Conservation (phyloP, 1,140 invertebrate species). For the Vollenhovia emeryi region DNA sequence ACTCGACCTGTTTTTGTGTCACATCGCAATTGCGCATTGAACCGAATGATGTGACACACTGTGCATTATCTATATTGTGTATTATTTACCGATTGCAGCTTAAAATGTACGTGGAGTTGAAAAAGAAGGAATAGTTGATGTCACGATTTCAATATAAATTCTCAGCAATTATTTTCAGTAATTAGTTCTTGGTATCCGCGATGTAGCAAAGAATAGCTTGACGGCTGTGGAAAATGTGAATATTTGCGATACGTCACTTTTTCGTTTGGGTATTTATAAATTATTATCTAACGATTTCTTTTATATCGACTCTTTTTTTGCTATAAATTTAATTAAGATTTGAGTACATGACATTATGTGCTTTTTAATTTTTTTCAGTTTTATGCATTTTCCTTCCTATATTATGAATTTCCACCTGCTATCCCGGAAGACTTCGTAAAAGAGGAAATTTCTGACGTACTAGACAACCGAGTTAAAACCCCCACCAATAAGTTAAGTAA, state of each 20-base stretch:
- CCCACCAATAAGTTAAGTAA: background rate
- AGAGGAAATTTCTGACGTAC: background rate
- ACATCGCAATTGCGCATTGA: conserved; percentile 46
- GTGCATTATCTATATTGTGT: conserved; percentile 3
- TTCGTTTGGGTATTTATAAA: background rate
- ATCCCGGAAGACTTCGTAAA: background rate
- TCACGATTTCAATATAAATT: background rate
- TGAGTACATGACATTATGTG: background rate
- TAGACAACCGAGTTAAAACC: conserved; percentile 4
- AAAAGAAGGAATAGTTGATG: background rate
- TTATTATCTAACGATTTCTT: background rate
- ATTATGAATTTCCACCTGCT: conserved; percentile 15
- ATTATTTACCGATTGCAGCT: conserved; percentile 18
- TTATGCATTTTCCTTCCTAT: background rate
- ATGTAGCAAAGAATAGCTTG: background rate
- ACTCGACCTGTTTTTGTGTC: conserved; percentile 54
- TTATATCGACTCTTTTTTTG: background rate
- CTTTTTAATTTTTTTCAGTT: background rate
- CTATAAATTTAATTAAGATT: background rate
- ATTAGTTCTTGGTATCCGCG: background rate
- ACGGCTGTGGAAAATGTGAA: background rate
- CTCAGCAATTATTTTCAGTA: background rate
- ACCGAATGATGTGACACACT: conserved; percentile 18
- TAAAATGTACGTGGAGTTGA: background rate
- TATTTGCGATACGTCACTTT: background rate